Evolutionary conservation across 2,888 invertebrate species (phyloP).

Genomic region (Deilephila elpenor): DNA sequence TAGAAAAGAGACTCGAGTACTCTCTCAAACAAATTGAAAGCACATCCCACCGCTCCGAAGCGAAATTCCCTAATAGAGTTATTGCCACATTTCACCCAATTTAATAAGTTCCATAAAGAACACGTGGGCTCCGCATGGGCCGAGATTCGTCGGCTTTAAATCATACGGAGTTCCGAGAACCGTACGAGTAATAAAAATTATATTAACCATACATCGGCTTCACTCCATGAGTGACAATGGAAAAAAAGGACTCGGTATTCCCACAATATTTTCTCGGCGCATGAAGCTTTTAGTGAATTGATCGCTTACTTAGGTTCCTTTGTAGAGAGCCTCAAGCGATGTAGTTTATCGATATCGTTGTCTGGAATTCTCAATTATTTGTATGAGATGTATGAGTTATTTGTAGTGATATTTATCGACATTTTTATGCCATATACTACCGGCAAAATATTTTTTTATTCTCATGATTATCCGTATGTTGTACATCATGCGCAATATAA

Average conservation of each 20-base stretch:
- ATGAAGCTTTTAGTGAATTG: conserved; percentile 5
- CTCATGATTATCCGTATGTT: no score
- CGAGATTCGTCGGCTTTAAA: conserved; percentile 51
- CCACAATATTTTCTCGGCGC: conserved; percentile 30
- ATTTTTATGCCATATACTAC: no score
- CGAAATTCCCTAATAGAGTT: conserved; percentile 18
- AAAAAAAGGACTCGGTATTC: conserved; percentile 26
- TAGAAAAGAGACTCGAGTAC: conserved; percentile 18
- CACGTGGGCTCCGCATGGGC: conserved; percentile 58
- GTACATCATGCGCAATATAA: no score
- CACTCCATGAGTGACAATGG: conserved; percentile 25
- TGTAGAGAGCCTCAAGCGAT: no score
- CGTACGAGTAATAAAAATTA: conserved; percentile 57
- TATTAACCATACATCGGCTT: conserved; percentile 54
- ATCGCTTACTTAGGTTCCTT: neutral
- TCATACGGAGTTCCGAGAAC: conserved; percentile 61
- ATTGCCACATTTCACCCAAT: conserved; percentile 25
- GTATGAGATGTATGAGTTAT: no score
- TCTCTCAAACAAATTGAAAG: conserved; percentile 12
- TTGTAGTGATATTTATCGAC: no score
- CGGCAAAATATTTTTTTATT: no score
- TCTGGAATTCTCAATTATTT: no score
- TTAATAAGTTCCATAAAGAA: conserved; percentile 22
- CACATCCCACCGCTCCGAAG: neutral
- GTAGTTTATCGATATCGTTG: no score